These are phyloP conservation scores for Rynchops niger DNA, from an alignment of 2,113 vertebrate genomes.

Conservation along the genomic window DNA sequence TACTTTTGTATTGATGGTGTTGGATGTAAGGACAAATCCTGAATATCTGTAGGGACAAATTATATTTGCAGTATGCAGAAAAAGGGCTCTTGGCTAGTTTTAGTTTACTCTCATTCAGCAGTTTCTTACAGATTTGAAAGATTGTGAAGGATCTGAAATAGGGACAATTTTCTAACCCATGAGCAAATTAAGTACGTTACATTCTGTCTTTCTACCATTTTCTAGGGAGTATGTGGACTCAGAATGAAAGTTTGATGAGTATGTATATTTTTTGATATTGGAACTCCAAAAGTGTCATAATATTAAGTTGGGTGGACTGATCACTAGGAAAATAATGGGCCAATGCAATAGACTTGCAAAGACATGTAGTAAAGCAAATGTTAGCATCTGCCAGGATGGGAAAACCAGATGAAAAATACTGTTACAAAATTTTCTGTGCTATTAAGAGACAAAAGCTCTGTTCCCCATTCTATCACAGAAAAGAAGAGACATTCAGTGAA, in stretches of 20 bases:
- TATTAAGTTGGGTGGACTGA: background rate
- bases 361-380: background rate
- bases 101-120: background rate
- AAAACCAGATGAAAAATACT: background rate
- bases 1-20: background rate
- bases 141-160: background rate
- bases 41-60: background rate
- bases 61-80: background rate
- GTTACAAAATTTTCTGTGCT: background rate
- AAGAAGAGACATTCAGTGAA: background rate
- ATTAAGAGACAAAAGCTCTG: background rate
- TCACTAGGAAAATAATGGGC: background rate
- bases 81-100: background rate
- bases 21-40: background rate
- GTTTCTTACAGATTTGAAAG: background rate
- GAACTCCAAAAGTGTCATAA: background rate
- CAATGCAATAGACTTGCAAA: background rate
- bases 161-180: background rate
- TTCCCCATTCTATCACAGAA: background rate
- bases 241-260: background rate
- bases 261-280: background rate
- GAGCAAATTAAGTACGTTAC: background rate
- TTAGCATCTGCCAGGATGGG: background rate
- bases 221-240: background rate
- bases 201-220: background rate